Evolutionary conservation across 2,888 invertebrate genomes (phyloP).

Genomic region (Agrypnus murinus): DNA sequence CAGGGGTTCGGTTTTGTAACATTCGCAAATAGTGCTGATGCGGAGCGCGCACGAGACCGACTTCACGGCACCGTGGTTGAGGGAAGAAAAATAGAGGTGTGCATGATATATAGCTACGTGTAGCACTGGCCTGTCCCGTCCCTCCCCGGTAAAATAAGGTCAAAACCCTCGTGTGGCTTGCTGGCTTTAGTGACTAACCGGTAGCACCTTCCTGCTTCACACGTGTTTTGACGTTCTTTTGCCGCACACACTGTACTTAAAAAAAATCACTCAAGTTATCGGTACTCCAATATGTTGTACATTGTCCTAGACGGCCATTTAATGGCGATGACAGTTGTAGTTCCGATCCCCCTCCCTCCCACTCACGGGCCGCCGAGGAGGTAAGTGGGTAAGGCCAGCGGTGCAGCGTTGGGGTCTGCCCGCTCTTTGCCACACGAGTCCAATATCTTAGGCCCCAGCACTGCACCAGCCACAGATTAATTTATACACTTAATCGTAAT

Average conservation of each 20-base stretch:
- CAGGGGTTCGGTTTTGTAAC: conserved; percentile 99
- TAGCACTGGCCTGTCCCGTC: conserved; percentile 75
- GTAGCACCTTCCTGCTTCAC: conserved; percentile 71
- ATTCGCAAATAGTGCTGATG: conserved; percentile 99
- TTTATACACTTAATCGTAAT: conserved; percentile 22
- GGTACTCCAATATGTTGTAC: conserved; percentile 70
- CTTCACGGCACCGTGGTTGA: conserved; percentile 99
- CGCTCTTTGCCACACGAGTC: conserved; percentile 70
- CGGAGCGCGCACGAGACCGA: conserved; percentile 99
- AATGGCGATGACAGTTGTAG: conserved; percentile 69
- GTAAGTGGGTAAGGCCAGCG: conserved; percentile 72
- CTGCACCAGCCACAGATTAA: conserved; percentile 58
- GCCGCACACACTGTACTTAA: conserved; percentile 68
- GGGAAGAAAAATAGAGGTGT: conserved; percentile 99
- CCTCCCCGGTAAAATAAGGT: conserved; percentile 72
- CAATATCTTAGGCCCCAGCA: conserved; percentile 68
- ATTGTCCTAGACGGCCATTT: conserved; percentile 80
- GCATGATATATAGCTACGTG: conserved; percentile 86
- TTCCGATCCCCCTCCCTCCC: conserved; percentile 73
- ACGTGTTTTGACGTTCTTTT: conserved; percentile 73
- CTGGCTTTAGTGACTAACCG: conserved; percentile 72
- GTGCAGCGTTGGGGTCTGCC: conserved; percentile 76
- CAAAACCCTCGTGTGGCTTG: conserved; percentile 72
- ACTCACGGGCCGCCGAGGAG: conserved; percentile 71
- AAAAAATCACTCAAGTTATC: conserved; percentile 58